Evolutionary conservation across 2,888 invertebrate species (phyloP).

Genomic region (Tillus elongatus): DNA sequence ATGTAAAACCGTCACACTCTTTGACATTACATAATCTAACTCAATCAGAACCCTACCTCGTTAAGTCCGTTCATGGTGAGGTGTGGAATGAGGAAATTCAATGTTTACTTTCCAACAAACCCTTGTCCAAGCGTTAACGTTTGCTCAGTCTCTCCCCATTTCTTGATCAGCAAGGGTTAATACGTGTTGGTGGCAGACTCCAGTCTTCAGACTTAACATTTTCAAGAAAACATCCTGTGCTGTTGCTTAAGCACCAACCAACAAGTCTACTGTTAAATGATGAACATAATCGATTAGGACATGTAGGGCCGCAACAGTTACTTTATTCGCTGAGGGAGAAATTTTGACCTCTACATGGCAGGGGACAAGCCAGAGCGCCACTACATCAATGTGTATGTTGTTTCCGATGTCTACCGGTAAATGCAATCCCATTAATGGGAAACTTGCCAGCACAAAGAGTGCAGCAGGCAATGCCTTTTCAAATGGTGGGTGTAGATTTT

Average conservation of each 20-base stretch:
- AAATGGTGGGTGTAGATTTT: too few relatives aligned
- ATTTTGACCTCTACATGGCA: background rate
- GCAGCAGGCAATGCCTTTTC: too few relatives aligned
- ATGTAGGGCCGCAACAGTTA: background rate
- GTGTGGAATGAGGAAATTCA: too few relatives aligned
- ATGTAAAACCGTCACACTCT: too few relatives aligned
- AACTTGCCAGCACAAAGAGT: too few relatives aligned
- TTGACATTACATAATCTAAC: too few relatives aligned
- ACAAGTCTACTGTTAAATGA: background rate
- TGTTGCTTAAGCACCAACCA: constrained; percentile 1
- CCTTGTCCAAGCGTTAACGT: too few relatives aligned
- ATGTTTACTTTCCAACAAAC: too few relatives aligned
- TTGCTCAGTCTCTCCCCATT: background rate
- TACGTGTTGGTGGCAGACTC: background rate
- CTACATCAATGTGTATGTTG: background rate
- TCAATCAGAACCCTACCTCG: too few relatives aligned
- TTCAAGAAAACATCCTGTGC: background rate
- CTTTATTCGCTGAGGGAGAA: background rate
- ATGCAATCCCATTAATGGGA: too few relatives aligned
- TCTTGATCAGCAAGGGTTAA: background rate
- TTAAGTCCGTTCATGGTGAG: too few relatives aligned
- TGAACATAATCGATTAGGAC: background rate
- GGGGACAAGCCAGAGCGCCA: background rate
- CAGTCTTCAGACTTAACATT: background rate
- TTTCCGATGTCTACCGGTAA: too few relatives aligned